Evolutionary conservation across 2,888 invertebrate genomes (phyloP).

Genomic region (Blera fallax): DNA sequence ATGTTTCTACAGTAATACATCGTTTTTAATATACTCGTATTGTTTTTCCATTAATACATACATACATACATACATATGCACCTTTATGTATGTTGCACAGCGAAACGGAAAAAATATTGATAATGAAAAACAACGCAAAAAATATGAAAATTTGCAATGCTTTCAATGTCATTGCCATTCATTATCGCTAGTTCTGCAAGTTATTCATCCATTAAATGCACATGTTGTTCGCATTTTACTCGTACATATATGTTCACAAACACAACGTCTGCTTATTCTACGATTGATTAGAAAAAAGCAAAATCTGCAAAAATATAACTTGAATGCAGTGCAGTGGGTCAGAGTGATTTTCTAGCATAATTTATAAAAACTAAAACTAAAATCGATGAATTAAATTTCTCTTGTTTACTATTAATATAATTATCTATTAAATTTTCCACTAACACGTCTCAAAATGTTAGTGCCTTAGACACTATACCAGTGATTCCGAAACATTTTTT

Average conservation of each 20-base stretch:
- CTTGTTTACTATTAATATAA: too few species aligned
- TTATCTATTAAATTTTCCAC: too few species aligned
- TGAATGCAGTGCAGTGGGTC: not conserved
- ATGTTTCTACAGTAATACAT: too few species aligned
- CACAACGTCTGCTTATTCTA: not conserved
- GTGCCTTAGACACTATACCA: too few species aligned
- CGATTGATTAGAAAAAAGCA: not conserved
- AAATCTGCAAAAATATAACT: not conserved
- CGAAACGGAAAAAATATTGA: not conserved
- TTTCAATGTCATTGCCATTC: constrained; percentile 13
- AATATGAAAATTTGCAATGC: not conserved
- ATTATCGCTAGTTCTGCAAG: not conserved
- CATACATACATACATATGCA: too few species aligned
- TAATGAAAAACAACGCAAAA: not conserved
- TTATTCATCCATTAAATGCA: not conserved
- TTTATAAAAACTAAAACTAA: not conserved
- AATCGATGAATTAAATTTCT: too few species aligned
- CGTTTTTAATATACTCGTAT: too few species aligned
- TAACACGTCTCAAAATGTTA: too few species aligned
- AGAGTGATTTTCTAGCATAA: not conserved
- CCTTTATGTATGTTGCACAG: too few species aligned
- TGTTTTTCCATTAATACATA: too few species aligned
- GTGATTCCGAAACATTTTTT: too few species aligned
- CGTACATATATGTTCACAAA: not conserved
- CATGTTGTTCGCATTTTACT: not conserved